Base-by-base conservation (phyloP, 1,140 invertebrate species). In the Lucilia cuprina region DNA sequence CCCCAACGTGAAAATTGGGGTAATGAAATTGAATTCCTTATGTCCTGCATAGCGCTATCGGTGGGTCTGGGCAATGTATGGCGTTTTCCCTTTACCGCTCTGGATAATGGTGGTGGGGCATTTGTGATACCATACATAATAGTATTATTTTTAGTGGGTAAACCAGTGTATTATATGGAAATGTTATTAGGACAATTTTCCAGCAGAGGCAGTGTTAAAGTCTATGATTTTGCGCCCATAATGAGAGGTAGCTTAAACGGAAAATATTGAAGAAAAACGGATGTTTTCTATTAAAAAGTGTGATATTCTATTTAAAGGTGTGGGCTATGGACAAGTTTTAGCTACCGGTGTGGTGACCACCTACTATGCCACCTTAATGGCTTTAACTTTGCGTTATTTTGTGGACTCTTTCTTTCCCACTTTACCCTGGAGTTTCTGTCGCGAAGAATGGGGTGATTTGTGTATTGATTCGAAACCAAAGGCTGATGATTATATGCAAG, bases 101-200 rank as follows among this genome's bases (percentile, higher is more conserved):
- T 96, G 87, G 93, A 96, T 84, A 97, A 97, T 88, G 96, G 96
- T 14, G 96, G 96, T 14, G 90, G 90, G 0, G 90, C 90, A 0
- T 97, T 97, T 89, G 92, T 97, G 0, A 94, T 97, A 65, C 96
- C 96, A 0, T 97, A 97, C 88, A 93, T 96, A 13, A 94, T 98
- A 47, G 95, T 97, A 49, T 92, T 98, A 60, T 90, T 97, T 2
- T 91, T 98, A 49, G 94, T 97, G 60, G 97, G 97, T 0, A 95
- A 97, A 86, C 97, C 97, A 0, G 93, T 98, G 85, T 98, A 98
- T 90, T 97, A 97, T 86, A 93, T 98, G 92, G 97, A 98, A 89
- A 95, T 96, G 90, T 92, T 95, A 7, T 87, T 97, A 0, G 96
- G 96, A 19, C 96, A 96, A 87, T 96, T 96, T 87, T 94, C 95